Conservation (phyloP, 1,140 invertebrate genomes). For the Drosophila grimshawi region DNA sequence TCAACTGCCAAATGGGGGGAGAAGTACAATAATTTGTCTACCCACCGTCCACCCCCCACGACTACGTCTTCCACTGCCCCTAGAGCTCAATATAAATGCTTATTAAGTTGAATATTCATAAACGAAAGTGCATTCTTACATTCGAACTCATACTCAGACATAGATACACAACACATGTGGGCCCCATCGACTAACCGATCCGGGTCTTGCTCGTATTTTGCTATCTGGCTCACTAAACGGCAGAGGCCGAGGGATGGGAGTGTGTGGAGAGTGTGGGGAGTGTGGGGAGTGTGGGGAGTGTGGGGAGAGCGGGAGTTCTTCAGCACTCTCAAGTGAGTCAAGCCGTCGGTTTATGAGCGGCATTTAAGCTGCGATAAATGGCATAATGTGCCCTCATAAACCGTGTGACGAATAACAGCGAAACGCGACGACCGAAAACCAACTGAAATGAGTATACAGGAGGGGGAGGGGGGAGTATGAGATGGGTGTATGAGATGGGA, state of each 20-base stretch:
- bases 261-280: background rate
- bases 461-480: background rate
- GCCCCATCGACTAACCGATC: conserved; percentile 22
- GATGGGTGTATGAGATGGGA: background rate
- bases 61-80: background rate
- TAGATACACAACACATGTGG: conserved; percentile 5
- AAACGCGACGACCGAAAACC: background rate
- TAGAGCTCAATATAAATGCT: conserved; percentile 10
- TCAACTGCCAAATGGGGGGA: conserved; percentile 24
- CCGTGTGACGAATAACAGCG: conserved; percentile 50
- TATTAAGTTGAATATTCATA: conserved; percentile 44
- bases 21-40: conserved; percentile 11
- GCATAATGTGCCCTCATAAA: conserved; percentile 81
- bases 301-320: conserved; percentile 4
- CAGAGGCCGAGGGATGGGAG: background rate
- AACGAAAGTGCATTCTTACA: conserved; percentile 36
- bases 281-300: background rate
- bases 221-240: conserved; percentile 1
- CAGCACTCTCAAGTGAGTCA: conserved; percentile 42
- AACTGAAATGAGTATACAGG: background rate
- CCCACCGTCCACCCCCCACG: background rate
- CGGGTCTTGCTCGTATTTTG: conserved; percentile 21
- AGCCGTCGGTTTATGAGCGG: conserved; percentile 66
- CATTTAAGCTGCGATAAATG: conserved; percentile 80
- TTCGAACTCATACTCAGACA: background rate